Conservation (phyloP, 2,113 vertebrate species). For the Pheucticus melanocephalus region DNA sequence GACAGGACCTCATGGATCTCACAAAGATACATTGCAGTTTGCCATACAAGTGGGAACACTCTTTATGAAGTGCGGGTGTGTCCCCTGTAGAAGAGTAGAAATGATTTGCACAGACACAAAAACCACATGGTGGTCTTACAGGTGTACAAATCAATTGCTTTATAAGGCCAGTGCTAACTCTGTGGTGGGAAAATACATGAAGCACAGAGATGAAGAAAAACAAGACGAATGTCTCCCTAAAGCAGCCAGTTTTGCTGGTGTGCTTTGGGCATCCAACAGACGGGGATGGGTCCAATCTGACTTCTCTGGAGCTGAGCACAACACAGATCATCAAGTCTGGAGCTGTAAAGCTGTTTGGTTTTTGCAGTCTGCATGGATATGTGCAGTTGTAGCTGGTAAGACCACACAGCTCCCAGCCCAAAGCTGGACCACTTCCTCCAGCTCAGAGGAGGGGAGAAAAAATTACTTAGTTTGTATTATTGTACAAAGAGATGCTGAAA, state of each 20-base stretch:
- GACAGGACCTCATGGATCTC: background rate
- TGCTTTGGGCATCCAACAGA: background rate
- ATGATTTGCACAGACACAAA: background rate
- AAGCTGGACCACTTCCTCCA: background rate
- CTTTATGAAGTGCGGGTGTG: background rate
- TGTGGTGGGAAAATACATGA: background rate
- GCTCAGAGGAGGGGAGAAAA: accelerated
- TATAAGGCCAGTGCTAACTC: background rate
- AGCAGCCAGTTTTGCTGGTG: background rate
- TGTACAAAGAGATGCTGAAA: background rate
- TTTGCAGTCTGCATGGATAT: accelerated
- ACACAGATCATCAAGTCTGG: accelerated
- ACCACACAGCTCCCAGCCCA: background rate
- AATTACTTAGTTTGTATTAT: background rate
- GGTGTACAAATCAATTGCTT: background rate
- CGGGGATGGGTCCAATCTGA: background rate
- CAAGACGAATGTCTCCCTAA: too few species aligned
- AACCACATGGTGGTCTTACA: background rate
- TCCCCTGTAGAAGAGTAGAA: background rate
- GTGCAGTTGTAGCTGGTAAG: background rate
- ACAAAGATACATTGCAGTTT: accelerated
- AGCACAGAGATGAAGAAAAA: background rate
- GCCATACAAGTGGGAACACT: background rate
- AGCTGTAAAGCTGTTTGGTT: background rate
- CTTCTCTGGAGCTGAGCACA: background rate